A percentile compares a stretch with the other conserved stretches of the same genome.
phyloP scores from a whole-genome alignment of 2,113 vertebrate genomes.

The Anolis sagrei region DNA sequence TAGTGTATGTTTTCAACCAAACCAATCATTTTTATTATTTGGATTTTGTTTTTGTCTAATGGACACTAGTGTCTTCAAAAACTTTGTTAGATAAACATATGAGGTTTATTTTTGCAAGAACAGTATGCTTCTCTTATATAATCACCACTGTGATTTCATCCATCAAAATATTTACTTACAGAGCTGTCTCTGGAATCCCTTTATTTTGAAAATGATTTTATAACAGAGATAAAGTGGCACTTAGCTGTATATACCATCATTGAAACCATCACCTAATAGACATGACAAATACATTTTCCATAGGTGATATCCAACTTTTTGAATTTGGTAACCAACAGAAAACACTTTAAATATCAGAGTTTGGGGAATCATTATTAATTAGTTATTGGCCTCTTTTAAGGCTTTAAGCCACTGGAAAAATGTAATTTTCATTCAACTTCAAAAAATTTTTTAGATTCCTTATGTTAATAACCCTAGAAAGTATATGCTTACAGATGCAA shows the following conservation, averaged over 20 bases:
- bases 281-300: neutral
- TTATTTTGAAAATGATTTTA: slow-evolving; percentile 3
- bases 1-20: rapidly evolving
- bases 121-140: neutral
- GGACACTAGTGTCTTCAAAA: neutral
- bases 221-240: neutral
- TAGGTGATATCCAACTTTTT: too few relatives aligned
- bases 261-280: neutral
- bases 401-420: too few relatives aligned
- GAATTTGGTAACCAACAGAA: too few relatives aligned
- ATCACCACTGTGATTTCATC: neutral
- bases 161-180: neutral
- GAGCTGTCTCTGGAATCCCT: neutral
- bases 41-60: neutral
- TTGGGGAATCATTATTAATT: too few relatives aligned
- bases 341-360: too few relatives aligned
- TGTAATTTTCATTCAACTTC: too few relatives aligned
- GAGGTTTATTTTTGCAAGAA: slow-evolving; percentile 1
- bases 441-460: too few relatives aligned
- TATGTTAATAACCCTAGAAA: too few relatives aligned
- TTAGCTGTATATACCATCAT: neutral
- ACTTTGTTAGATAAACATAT: neutral
- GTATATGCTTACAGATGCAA: too few relatives aligned
- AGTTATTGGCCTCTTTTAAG: too few relatives aligned
- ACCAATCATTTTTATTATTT: neutral